These are phyloP conservation scores for Pseudococcus longispinus DNA, from an alignment of 2,888 invertebrate genomes.

Conservation along the genomic window DNA sequence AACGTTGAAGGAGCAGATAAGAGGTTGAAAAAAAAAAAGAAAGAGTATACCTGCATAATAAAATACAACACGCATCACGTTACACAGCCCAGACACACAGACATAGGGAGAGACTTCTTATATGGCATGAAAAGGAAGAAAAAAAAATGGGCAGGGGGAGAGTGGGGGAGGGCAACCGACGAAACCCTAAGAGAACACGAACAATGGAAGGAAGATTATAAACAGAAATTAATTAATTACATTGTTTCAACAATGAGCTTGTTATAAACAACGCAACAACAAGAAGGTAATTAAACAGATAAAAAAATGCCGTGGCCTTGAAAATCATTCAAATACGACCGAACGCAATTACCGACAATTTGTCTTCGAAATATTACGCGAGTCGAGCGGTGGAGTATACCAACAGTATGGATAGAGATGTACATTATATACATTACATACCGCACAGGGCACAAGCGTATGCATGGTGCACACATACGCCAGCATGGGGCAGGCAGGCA, in stretches of 20 bases:
- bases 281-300: conserved; percentile 36
- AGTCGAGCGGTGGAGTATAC: no score
- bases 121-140: neutral
- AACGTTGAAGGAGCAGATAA: neutral
- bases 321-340: conserved; percentile 40
- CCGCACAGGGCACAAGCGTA: neutral
- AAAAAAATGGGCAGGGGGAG: neutral
- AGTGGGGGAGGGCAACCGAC: neutral
- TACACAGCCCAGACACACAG: neutral
- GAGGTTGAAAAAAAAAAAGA: neutral
- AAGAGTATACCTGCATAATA: neutral
- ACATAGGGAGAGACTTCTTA: neutral
- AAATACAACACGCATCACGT: neutral
- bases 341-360: conserved; percentile 37
- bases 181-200: conserved; percentile 24
- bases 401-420: no score
- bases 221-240: conserved; percentile 40
- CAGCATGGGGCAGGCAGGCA: neutral
- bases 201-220: conserved; percentile 43
- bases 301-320: conserved; percentile 12
- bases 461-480: neutral
- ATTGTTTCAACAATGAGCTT: conserved; percentile 39
- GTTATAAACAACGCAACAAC: conserved; percentile 24
- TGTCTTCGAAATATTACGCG: conserved; percentile 21
- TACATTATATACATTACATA: neutral